Evolutionary conservation across 2,797 vertebrate species (phyloP), one percentile per base, ranked within the genome.

Genomic region (Amblyopsis hoosieri): DNA sequence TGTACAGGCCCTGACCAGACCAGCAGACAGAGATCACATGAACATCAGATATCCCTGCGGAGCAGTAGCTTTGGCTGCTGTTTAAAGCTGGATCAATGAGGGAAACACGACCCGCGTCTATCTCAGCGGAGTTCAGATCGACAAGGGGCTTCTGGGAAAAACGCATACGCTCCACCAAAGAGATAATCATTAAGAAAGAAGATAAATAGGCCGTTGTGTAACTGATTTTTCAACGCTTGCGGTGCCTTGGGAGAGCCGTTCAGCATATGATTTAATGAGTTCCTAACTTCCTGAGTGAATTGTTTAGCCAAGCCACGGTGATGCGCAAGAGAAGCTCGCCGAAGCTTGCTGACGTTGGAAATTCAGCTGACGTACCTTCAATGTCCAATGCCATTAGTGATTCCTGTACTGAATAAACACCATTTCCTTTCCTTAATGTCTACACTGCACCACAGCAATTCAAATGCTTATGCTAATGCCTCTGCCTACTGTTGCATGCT

Each of bases 361-460:
- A 80, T 91, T 81, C 52, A 74, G 76, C 79, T 85, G 82, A 82
- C 87, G 82, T 80, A 71, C 87, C 91, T 90, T 89, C 78, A 82
- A 75, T 78, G 89, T 92, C 92, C 86, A 85, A 86, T 89, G 74
- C 85, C 84, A 90, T 93, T 92, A 90, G 84, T 77, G 84, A 85
- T 82, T 88, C 80, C 80, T 89, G 85, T 85, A 81, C 51, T 75
- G 77, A 87, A 76, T 87, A 90, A 92, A 85, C 67, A 74, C 85
- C 66, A 86, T 90, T 92, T 88, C 75, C 85, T 76, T 76, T 76
- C 85, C 88, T 91, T 89, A 90, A 90, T 85, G 84, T 90, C 87
- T 82, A 78, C 66, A 76, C 79, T 84, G 72, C 69, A 79, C 80
- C 60, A 57, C 72, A 76, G 79, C 66, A 79, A 88, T 86, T 89